These are phyloP conservation scores for Fabriciana adippe DNA, from an alignment of 2,888 invertebrate species.

Conservation along the genomic window DNA sequence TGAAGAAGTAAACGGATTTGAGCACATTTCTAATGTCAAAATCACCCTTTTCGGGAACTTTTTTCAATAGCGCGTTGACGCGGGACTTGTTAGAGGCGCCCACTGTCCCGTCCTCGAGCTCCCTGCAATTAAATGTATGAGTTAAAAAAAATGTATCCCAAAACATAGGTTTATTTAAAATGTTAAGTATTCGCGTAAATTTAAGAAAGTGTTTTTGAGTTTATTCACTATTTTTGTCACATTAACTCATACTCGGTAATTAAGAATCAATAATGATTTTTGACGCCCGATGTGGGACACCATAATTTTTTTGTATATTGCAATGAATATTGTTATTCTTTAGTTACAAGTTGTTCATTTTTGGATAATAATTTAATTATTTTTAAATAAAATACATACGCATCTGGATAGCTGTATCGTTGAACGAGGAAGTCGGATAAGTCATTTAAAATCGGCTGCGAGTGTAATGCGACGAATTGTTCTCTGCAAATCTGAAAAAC, in stretches of 20 bases:
- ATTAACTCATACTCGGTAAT: no score
- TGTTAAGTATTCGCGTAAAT: neutral
- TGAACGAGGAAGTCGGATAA: conserved; percentile 88
- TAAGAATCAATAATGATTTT: no score
- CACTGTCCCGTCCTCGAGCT: conserved; percentile 72
- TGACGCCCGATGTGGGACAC: no score
- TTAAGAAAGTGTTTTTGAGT: no score
- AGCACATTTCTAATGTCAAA: conserved; percentile 90
- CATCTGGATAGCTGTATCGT: conserved; percentile 84
- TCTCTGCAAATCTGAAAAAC: conserved; percentile 93
- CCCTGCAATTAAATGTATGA: conserved; percentile 52
- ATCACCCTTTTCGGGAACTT: conserved; percentile 88
- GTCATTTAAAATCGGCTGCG: conserved; percentile 94
- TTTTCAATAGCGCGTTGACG: conserved; percentile 82
- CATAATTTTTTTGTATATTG: no score
- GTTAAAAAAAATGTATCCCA: neutral
- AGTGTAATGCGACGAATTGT: conserved; percentile 98
- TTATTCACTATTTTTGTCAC: no score
- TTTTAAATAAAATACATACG: conserved; percentile 68
- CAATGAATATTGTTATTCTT: neutral
- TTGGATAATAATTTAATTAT: no score
- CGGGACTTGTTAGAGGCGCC: conserved; percentile 83
- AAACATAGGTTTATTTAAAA: no score
- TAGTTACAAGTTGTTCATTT: neutral
- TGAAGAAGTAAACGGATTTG: conserved; percentile 93